Percentiles rank a stretch among this genome's conserved stretches.
Evolutionary conservation across 2,113 vertebrate genomes (phyloP).

Genomic region (Mormoops blainvillei): DNA sequence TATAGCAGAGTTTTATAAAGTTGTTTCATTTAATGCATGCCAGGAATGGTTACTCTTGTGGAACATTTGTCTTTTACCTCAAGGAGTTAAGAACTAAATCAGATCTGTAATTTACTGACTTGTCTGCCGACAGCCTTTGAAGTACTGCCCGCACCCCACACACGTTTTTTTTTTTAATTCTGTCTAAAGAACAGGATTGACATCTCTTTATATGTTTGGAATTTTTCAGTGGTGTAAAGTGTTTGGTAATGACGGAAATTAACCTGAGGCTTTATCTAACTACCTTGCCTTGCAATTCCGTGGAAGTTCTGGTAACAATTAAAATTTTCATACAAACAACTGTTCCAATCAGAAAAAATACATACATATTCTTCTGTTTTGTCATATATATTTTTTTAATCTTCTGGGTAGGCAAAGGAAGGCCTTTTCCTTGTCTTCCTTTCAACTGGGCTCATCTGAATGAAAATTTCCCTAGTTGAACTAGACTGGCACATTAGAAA

Average conservation of each 20-base stretch:
- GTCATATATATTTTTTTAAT: conserved; percentile 35
- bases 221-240: conserved; percentile 77
- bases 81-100: conserved; percentile 80
- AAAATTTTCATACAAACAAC: conserved; percentile 74
- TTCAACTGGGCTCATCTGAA: background rate
- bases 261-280: conserved; percentile 76
- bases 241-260: conserved; percentile 78
- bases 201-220: conserved; percentile 77
- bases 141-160: background rate
- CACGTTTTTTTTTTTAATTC: background rate
- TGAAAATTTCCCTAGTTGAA: conserved; percentile 71
- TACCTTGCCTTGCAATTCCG: conserved; percentile 59
- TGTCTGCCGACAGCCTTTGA: conserved; percentile 78
- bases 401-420: conserved; percentile 17
- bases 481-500: conserved; percentile 50
- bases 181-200: conserved; percentile 73
- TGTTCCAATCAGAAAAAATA: conserved; percentile 59
- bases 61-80: conserved; percentile 64
- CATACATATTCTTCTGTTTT: conserved; percentile 34
- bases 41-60: conserved; percentile 55
- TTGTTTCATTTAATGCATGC: conserved; percentile 58
- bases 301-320: conserved; percentile 71
- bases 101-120: conserved; percentile 73
- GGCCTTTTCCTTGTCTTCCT: background rate
- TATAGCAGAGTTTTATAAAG: conserved; percentile 29